phyloP scores from a whole-genome alignment of 2,888 invertebrate genomes.

The Catocala nupta region DNA sequence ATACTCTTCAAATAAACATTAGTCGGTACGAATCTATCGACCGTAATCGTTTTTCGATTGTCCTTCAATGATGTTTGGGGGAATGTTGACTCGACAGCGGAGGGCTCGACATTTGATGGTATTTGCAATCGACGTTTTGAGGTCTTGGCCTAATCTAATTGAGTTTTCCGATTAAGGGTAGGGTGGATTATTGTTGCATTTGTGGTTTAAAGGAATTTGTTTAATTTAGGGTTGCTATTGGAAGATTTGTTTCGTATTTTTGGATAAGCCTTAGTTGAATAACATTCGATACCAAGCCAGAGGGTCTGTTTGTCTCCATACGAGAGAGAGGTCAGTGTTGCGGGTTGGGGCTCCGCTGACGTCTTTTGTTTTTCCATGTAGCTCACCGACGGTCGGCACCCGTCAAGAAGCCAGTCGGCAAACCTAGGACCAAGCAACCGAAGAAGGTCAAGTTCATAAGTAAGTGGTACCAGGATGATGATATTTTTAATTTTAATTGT shows the following conservation, averaged over 20 bases:
- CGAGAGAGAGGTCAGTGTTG: conserved; percentile 50
- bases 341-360: conserved; percentile 57
- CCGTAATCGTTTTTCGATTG: conserved; percentile 77
- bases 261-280: not conserved
- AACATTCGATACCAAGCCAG: conserved; percentile 12
- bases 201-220: not conserved
- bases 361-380: conserved; percentile 49
- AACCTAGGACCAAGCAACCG: conserved; percentile 94
- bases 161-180: conserved; percentile 17
- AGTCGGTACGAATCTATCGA: conserved; percentile 59
- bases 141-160: conserved; percentile 23
- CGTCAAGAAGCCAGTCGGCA: conserved; percentile 93
- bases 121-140: conserved; percentile 42
- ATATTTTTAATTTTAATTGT: not conserved
- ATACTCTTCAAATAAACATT: conserved; percentile 78
- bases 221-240: too few relatives aligned
- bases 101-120: conserved; percentile 41
- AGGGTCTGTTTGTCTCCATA: conserved; percentile 54
- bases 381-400: conserved; percentile 88
- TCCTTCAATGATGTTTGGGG: conserved; percentile 57
- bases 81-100: conserved; percentile 55
- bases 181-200: not conserved
- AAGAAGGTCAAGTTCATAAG: conserved; percentile 97
- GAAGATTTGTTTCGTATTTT: not conserved
- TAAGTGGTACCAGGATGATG: conserved; percentile 86